phyloP scores from a whole-genome alignment of 2,888 invertebrate genomes.

The Tholera decimalis region DNA sequence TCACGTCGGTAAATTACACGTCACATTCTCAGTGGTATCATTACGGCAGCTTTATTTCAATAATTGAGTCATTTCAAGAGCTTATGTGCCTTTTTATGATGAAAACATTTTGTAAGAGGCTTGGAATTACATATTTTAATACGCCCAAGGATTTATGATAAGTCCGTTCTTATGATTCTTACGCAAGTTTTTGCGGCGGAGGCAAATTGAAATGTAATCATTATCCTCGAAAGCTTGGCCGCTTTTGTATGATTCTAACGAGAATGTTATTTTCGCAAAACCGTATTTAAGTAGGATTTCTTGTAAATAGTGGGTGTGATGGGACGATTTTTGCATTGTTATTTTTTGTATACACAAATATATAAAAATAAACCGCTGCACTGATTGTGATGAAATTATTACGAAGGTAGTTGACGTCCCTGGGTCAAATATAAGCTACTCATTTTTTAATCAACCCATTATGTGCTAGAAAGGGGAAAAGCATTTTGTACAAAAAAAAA shows the following conservation, averaged over 20 bases:
- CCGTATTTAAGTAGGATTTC: not conserved
- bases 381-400: no score
- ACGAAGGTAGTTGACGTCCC: no score
- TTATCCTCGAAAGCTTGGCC: not conserved
- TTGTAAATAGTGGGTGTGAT: not conserved
- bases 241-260: not conserved
- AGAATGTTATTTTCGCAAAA: not conserved
- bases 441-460: no score
- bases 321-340: not conserved
- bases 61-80: slow-evolving; percentile 69
- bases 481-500: no score
- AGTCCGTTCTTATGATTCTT: slow-evolving; percentile 10
- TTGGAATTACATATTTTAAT: slow-evolving; percentile 44
- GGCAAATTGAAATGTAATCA: slow-evolving; percentile 12
- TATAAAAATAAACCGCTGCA: no score
- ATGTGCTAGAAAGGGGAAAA: no score
- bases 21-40: slow-evolving; percentile 74
- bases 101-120: slow-evolving; percentile 36
- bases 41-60: slow-evolving; percentile 66
- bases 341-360: no score
- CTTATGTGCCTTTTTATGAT: slow-evolving; percentile 47
- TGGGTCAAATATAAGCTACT: no score
- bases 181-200: slow-evolving; percentile 19
- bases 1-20: slow-evolving; percentile 69
- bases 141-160: slow-evolving; percentile 23